Base-by-base conservation (phyloP, 2,797 vertebrate species). In the Tokudaia tokunoshimensis region DNA sequence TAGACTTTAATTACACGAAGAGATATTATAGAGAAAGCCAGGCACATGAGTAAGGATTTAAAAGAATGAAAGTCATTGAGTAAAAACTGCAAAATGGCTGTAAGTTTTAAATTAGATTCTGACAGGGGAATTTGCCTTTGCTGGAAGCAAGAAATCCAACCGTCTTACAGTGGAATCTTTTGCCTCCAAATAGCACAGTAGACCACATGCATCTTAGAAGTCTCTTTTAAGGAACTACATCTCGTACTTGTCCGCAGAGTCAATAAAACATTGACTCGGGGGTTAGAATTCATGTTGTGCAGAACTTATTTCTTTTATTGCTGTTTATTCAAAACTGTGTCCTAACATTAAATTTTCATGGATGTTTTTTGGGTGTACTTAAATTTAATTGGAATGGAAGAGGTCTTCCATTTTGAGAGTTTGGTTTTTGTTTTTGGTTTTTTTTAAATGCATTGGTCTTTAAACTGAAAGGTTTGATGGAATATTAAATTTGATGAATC, bases 401-500 rank as follows among this genome's bases (percentile, higher is more conserved):
- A 63, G 20, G 19, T 98, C 78, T 98, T 98, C 80, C 78, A 89
- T 88, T 96, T 96, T 96, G 88, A 93, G 89, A 92, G 85, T 96
- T 97, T 95, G 95, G 83, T 98, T 72, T 37, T 72, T 67, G 31
- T 67, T n/a, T 67, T 65, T 31, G 24, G 97, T 93, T 0, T 63
- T 47, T 41, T 67, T 47, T 7, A 22, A 75, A 26, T 24, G 89
- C 96, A 96, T 94, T 97, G 96, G 85, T 98, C 96, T 98, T 98
- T 97, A 98, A 98, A 98, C 87, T 44, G 50, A 98, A 98, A 98
- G 97, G 92, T 97, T 98, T 98, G 98, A 97, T 97, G 96, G 98
- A 98, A 98, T 98, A 98, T 98, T 98, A 98, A 98, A 98, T 98
- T 97, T 98, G 98, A 98, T 98, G 98, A 98, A 98, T 98, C 98